These are phyloP conservation scores for Coelogynopora nodosa DNA, from an alignment of 2,888 invertebrate species.

Conservation along the genomic window DNA sequence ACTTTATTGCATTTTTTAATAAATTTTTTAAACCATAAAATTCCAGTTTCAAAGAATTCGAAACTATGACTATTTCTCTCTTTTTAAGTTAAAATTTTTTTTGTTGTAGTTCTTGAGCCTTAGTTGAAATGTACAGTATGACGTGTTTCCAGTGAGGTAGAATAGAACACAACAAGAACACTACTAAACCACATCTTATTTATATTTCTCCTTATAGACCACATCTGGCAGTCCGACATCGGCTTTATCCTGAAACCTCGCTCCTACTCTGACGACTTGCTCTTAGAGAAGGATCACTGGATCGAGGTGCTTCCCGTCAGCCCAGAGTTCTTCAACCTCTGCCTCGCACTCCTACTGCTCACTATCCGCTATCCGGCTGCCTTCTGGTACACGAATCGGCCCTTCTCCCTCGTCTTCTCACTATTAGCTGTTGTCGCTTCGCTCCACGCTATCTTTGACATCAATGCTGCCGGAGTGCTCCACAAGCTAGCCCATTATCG, in stretches of 20 bases:
- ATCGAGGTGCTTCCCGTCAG: constrained; percentile 5
- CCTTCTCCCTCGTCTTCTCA: constrained; percentile 37
- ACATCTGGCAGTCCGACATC: constrained; percentile 41
- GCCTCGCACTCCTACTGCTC: constrained; percentile 33
- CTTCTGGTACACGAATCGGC: constrained; percentile 43
- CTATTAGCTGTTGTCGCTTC: constrained; percentile 19
- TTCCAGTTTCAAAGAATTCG: too few species aligned
- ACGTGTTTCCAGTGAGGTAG: too few species aligned
- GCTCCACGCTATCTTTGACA: not conserved
- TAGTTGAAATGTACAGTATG: too few species aligned
- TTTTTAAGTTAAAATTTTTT: too few species aligned
- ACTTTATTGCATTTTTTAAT: too few species aligned
- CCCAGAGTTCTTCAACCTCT: constrained; percentile 41
- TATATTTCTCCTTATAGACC: constrained; percentile 17
- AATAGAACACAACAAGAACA: too few species aligned
- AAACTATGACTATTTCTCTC: too few species aligned
- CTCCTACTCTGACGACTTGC: not conserved
- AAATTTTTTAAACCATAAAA: too few species aligned
- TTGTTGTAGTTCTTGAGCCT: too few species aligned
- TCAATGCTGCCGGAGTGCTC: not conserved
- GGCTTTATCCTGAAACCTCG: constrained; percentile 29
- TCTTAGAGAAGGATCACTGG: not conserved
- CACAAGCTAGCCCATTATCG: not conserved
- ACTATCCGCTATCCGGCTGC: constrained; percentile 35
- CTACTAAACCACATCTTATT: too few species aligned